Evolutionary conservation across 2,888 invertebrate genomes (phyloP), one percentile per base, ranked within the genome.

Genomic region (Barypeithes pellucidus): DNA sequence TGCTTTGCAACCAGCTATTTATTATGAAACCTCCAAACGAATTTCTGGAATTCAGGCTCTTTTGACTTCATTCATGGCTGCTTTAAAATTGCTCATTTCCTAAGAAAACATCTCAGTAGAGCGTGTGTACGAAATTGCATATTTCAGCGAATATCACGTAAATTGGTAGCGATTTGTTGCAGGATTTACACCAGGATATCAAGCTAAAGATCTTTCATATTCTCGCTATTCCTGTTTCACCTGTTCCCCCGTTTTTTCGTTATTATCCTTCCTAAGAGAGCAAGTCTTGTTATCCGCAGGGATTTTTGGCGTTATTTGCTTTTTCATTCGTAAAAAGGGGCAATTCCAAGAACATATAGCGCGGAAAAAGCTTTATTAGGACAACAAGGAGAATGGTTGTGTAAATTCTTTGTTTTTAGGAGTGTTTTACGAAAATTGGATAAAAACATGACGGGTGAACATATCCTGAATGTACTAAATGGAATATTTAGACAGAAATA

Each of bases 121-220:
- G 50, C 33, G 47, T 65, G 57, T 71, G 65, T 59, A 70, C 54
- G 68, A 47, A 39, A 72, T 67, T 65, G 73, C 73, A 73, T 66
- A 69, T 78, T 77, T 71, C 62, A 59, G 69, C 18, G 76, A 77
- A 77, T 79, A 77, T 75, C 78, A 76, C 69, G 75, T 73, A 79
- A 79, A 80, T 79, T 78, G 80, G 78, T 67, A 78, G 77, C 79
- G 77, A 79, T 80, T 79, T 79, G 78, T 73, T 76, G 73, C 76
- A 67, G 73, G 76, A 78, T 76, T 75, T 77, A 75, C 72, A 68
- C 75, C 67, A 59, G 59, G 61, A 67, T 76, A 67, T 72, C 67
- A 67, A 59, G 68, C 60, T 72, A 76, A 71, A 75, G 68, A 76
- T 76, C 73, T 67, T 65, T 50, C 20, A 54, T 59, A 43, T 29